These are phyloP conservation scores for Sesia apiformis DNA, from an alignment of 2,888 invertebrate species.

Conservation along the genomic window DNA sequence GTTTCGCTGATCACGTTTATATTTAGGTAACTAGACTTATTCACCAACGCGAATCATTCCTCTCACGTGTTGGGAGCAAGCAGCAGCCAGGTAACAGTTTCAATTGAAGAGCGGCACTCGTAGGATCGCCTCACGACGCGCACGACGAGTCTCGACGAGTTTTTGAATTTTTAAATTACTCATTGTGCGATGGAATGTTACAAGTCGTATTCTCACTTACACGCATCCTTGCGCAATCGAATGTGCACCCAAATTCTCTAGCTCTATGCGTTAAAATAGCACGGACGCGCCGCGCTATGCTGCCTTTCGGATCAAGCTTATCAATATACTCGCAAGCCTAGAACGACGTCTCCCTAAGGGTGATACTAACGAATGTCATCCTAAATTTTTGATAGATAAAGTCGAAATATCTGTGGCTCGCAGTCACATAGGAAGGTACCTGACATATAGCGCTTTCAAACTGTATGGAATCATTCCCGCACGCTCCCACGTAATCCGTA, in stretches of 20 bases:
- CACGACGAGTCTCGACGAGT: slow-evolving; percentile 65
- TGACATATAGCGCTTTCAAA: slow-evolving; percentile 36
- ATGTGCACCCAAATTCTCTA: slow-evolving; percentile 46
- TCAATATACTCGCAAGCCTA: slow-evolving; percentile 51
- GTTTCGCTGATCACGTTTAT: slow-evolving; percentile 7
- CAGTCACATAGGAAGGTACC: slow-evolving; percentile 30
- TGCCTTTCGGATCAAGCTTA: background rate
- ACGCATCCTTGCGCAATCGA: slow-evolving; percentile 33
- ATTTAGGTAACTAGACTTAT: slow-evolving; percentile 45
- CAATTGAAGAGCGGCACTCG: slow-evolving; percentile 63
- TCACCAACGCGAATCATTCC: slow-evolving; percentile 34
- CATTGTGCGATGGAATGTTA: slow-evolving; percentile 72
- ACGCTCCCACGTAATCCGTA: slow-evolving; percentile 54
- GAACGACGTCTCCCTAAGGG: slow-evolving; percentile 55
- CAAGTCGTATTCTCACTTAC: slow-evolving; percentile 40
- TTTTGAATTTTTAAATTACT: slow-evolving; percentile 77
- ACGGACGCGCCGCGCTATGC: slow-evolving; percentile 5
- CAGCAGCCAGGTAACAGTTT: slow-evolving; percentile 60
- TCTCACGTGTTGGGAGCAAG: slow-evolving; percentile 24
- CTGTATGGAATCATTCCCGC: slow-evolving; percentile 34
- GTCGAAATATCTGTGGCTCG: slow-evolving; percentile 50
- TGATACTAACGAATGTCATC: slow-evolving; percentile 65
- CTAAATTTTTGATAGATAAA: slow-evolving; percentile 67
- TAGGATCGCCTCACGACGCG: slow-evolving; percentile 59
- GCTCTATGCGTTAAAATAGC: slow-evolving; percentile 47